Evolutionary conservation across 2,888 invertebrate genomes (phyloP), one percentile per base, ranked within the genome.

Genomic region (Choristoneura rosaceana): DNA sequence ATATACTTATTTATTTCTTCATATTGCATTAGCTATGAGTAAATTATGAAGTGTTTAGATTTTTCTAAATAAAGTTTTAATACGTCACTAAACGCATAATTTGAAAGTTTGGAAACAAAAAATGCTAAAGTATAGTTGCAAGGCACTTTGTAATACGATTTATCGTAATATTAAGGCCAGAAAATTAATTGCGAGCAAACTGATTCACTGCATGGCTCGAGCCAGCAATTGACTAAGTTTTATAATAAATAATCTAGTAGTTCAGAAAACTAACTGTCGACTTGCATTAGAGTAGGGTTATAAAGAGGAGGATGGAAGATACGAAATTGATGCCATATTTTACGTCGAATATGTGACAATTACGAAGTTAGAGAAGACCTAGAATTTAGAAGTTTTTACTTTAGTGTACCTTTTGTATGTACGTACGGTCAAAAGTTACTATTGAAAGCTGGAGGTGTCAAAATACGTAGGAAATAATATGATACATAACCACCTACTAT

Each of bases 131-230:
- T 3, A 12, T 10, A 25, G 12, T n/a, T 55, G 25, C 17, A 60
- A 69, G 60, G 69, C 64, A 64, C 50, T 68, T 68, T 59, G 59
- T 73, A 68, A 50, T 50, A 25, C 63, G 58, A 73, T 73, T 73
- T 68, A 68, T 68, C 63, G 55, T 58, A 38, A 60, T 62, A 62
- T 63, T 58, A 63, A 71, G 68, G 58, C 63, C 41, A 14, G 68
- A 68, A 71, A 71, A 71, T 71, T 61, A 71, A 71, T 71, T 67
- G 67, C 66, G 33, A 52, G 61, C 15, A 14, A n/a, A 41, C 60
- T 55, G 33, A 66, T 71, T 61, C 61, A 71, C 17, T 33, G n/a
- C n/a, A n/a, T n/a, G 61, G 61, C 43, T 8, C 17, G 9, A 66
- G 65, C 50, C 10, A 33, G 71, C 61, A 55, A 67, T 71, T 71